Evolutionary conservation across 2,113 vertebrate genomes (phyloP).

Genomic region (Sinocyclocheilus rhinocerous): DNA sequence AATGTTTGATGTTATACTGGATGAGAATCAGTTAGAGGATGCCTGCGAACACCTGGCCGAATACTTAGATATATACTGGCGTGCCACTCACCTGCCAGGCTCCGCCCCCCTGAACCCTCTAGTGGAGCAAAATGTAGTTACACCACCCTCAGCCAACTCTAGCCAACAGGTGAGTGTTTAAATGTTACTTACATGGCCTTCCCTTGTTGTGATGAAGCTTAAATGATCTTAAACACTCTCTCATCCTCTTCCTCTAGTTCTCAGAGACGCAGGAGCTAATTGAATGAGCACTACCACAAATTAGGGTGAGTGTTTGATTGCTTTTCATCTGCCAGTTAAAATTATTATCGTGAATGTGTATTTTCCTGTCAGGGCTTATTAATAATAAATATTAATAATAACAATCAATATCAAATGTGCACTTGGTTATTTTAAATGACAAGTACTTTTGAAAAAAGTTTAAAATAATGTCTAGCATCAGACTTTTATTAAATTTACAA

Average conservation of each 20-base stretch:
- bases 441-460: background rate
- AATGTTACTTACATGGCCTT: background rate
- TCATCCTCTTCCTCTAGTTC: conserved; percentile 67
- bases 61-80: conserved; percentile 95
- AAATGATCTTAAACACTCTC: conserved; percentile 20
- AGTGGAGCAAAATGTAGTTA: conserved; percentile 80
- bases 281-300: conserved; percentile 71
- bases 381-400: background rate
- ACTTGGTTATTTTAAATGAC: background rate
- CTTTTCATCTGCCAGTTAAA: conserved; percentile 18
- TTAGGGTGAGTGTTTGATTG: conserved; percentile 61
- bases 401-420: background rate
- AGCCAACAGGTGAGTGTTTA: conserved; percentile 85
- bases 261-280: conserved; percentile 83
- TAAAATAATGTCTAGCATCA: background rate
- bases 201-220: background rate
- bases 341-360: background rate
- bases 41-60: conserved; percentile 94
- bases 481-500: background rate
- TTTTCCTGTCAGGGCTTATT: background rate
- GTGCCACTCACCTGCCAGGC: conserved; percentile 88
- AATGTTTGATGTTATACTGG: conserved; percentile 94
- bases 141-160: conserved; percentile 86
- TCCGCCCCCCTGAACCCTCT: conserved; percentile 77
- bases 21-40: conserved; percentile 96